phyloP scores from a whole-genome alignment of 2,888 invertebrate species.

The Tupiocoris notatus region DNA sequence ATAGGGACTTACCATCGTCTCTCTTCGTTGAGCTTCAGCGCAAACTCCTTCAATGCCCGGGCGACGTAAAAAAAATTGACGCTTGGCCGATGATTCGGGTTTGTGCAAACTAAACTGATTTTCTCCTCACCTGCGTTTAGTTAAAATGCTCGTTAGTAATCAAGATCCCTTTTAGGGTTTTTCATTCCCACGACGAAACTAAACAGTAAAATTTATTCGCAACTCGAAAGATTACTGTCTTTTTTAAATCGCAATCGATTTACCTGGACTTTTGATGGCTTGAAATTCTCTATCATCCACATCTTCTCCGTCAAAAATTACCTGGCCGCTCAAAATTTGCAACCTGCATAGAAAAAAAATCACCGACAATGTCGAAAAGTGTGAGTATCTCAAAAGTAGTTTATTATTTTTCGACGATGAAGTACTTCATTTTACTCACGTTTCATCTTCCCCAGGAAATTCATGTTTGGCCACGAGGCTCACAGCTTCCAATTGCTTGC shows the following conservation, averaged over 20 bases:
- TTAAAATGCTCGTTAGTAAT: no score
- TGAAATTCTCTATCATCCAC: not conserved
- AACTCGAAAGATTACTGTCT: no score
- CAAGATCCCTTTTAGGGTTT: no score
- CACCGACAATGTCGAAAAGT: no score
- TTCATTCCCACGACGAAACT: no score
- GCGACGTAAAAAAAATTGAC: conserved; percentile 17
- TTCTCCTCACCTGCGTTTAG: no score
- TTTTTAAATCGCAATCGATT: no score
- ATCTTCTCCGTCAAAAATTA: not conserved
- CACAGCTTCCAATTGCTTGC: not conserved
- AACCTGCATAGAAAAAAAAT: no score
- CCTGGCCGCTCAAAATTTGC: not conserved
- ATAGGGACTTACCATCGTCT: conserved; percentile 19
- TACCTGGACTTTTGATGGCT: no score
- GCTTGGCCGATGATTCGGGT: not conserved
- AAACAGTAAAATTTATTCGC: no score
- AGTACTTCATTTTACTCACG: not conserved
- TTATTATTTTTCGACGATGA: no score
- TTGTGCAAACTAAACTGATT: not conserved
- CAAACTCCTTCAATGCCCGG: conserved; percentile 35
- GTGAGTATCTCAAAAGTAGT: no score
- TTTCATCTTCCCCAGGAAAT: not conserved
- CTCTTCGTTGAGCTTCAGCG: conserved; percentile 31
- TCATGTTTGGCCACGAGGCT: not conserved